phyloP scores from a whole-genome alignment of 2,888 invertebrate genomes.

The Acrocyrtus sp. region DNA sequence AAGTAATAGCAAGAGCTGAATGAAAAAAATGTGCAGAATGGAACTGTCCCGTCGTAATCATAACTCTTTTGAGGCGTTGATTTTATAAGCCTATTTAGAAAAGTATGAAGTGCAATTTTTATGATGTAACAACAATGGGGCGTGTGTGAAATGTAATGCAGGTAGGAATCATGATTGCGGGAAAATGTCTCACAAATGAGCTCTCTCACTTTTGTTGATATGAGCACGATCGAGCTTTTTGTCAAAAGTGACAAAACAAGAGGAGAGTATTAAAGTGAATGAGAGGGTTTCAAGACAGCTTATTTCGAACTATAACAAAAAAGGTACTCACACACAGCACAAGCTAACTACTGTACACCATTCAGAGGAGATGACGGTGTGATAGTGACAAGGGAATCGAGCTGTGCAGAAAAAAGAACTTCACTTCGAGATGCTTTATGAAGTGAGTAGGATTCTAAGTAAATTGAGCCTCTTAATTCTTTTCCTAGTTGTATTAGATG shows the following conservation, averaged over 20 bases:
- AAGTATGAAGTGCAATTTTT: too few relatives aligned
- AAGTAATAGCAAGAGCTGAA: too few relatives aligned
- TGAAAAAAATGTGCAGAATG: too few relatives aligned
- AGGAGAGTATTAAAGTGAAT: conserved; percentile 1
- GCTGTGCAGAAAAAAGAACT: conserved; percentile 8
- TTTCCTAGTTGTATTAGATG: conserved; percentile 17
- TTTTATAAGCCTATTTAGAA: too few relatives aligned
- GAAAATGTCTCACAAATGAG: conserved; percentile 45
- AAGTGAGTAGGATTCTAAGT: background rate
- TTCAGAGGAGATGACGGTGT: conserved; percentile 1
- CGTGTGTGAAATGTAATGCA: conserved; percentile 44
- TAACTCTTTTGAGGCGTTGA: too few relatives aligned
- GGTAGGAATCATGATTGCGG: too few relatives aligned
- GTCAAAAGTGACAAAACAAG: conserved; percentile 49
- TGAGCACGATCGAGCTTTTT: conserved; percentile 51
- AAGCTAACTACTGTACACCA: too few relatives aligned
- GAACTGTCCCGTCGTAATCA: too few relatives aligned
- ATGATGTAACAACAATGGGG: too few relatives aligned
- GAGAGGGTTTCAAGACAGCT: too few relatives aligned
- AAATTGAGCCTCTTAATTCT: conserved; percentile 15
- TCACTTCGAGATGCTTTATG: background rate
- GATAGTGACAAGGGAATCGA: background rate
- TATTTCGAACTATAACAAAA: too few relatives aligned
- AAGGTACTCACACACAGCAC: too few relatives aligned
- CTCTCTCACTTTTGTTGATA: conserved; percentile 43